Evolutionary conservation across 35 echinoderm and acorn worm genomes (phyloP), one percentile per base, ranked within the genome.

Genomic region (Nesometra sesokonis): DNA sequence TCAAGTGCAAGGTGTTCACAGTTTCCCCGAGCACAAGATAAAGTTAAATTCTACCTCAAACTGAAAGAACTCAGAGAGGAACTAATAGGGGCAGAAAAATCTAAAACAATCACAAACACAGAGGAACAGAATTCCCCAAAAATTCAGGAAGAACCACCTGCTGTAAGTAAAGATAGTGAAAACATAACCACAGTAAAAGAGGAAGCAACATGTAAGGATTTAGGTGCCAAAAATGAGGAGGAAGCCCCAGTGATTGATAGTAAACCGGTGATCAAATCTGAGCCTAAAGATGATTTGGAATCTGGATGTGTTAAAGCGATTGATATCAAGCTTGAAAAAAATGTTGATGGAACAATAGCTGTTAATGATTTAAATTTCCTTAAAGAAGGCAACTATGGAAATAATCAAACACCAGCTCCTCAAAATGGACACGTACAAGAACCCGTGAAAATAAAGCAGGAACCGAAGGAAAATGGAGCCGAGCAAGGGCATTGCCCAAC

Each of bases 1-100:
- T 99, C 96, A 77, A 94, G 96, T 99, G 96, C 96, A 85, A 78
- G 96, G 34, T 99, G 96, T 84, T 99, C 96, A 77, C 96, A 99
- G 82, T 99, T 99, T 46, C 96, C 96, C n/a, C 88, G 96, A 84
- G 96, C 96, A 85, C 90, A 91, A 83, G 96, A 99, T 84, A 99
- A 99, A 92, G 96, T 99, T 33, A 86, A 89, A 23, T 99, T 99
- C 88, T 99, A 99, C 84, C 80, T 94, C 47, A 89, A 90, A 37
- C 88, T 99, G 35, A 94, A 93, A 81, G 88, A 99, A 84, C 90
- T 99, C 32, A 90, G 96, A 57, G 90, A 99, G 35, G 90, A 99
- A 85, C 85, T 98, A 23, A 98, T 91, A 85, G 88, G 83, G 37
- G 86, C 84, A 82, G 90, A 87, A 89, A 93, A 86, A 57, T 83